A percentile compares a stretch with the other conserved stretches of the same genome.
phyloP scores from a whole-genome alignment of 2,888 invertebrate species.

The Uropetala carovei region DNA sequence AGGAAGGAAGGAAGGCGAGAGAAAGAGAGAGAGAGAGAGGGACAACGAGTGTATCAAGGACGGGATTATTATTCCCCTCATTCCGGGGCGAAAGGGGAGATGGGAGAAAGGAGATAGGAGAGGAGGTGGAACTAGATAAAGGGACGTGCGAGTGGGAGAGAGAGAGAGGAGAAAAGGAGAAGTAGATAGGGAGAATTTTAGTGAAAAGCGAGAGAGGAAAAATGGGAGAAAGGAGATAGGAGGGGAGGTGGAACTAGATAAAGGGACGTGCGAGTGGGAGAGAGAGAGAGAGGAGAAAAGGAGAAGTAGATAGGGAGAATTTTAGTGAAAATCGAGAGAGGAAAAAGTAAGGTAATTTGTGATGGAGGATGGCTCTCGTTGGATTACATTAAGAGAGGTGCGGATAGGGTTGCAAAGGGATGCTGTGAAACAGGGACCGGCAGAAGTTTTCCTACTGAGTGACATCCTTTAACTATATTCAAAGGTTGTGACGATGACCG shows the following conservation, averaged over 20 bases:
- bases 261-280: not conserved
- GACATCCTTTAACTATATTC: too few species aligned
- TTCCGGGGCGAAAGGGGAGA: not conserved
- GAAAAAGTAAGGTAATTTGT: not conserved
- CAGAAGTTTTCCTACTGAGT: too few species aligned
- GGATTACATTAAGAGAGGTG: not conserved
- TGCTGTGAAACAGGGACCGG: too few species aligned
- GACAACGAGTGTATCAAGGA: not conserved
- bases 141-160: not conserved
- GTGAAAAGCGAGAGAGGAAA: not conserved
- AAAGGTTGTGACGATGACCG: too few species aligned
- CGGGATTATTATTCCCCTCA: too few species aligned
- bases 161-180: not conserved
- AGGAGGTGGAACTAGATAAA: not conserved
- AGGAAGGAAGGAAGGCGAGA: not conserved
- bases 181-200: not conserved
- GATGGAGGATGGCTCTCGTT: constrained; percentile 18
- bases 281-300: not conserved
- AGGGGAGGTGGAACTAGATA: not conserved
- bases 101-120: not conserved
- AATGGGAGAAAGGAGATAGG: not conserved
- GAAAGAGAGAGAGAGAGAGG: not conserved
- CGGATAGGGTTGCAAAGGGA: too few species aligned
- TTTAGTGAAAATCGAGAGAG: not conserved
- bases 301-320: not conserved